Conservation (phyloP, 2,113 vertebrate genomes). For the Sminthopsis crassicaudata region DNA sequence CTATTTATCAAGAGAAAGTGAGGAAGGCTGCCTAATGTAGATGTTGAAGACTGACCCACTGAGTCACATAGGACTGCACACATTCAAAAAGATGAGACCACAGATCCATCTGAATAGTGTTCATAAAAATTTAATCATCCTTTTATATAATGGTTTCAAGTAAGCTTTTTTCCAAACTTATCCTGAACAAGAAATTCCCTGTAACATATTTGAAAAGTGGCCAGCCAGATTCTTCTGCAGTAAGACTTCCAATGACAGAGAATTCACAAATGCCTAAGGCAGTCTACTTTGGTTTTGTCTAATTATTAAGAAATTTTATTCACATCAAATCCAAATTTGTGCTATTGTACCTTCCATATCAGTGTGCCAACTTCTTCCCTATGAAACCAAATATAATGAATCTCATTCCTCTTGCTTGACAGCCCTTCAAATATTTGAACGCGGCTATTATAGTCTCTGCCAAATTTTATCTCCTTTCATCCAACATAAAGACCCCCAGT, state of each 20-base stretch:
- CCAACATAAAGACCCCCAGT: neutral
- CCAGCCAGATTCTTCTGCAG: neutral
- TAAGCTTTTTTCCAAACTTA: neutral
- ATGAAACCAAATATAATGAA: too few species aligned
- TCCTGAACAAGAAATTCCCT: neutral
- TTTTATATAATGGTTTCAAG: neutral
- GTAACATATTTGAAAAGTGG: neutral
- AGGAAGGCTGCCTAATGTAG: neutral
- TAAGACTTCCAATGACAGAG: neutral
- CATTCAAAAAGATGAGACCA: neutral
- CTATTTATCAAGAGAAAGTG: neutral
- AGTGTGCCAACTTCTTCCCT: neutral
- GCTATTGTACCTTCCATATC: too few species aligned
- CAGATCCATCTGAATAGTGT: neutral
- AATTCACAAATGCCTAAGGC: neutral
- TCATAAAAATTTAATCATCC: neutral
- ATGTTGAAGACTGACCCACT: neutral
- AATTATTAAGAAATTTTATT: neutral
- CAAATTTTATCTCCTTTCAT: neutral
- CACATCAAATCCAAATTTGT: too few species aligned
- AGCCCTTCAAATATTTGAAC: neutral
- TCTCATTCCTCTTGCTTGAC: neutral
- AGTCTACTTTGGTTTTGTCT: neutral
- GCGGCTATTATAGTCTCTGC: neutral
- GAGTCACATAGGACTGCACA: neutral